Conservation (phyloP, 2,797 vertebrate species). For the Pipistrellus pygmaeus region DNA sequence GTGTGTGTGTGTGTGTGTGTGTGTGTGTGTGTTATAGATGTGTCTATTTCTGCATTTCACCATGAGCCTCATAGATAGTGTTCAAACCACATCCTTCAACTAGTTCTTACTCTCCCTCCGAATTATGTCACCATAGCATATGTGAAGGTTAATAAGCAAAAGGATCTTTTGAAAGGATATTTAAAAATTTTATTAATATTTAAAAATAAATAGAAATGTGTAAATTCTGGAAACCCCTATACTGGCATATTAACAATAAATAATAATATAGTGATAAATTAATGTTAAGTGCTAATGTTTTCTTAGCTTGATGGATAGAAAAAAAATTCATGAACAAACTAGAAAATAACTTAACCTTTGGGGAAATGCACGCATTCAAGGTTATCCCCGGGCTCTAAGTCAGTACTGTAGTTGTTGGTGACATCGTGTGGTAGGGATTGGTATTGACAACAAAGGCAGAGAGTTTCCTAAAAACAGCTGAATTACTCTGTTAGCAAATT, state of each 20-base stretch:
- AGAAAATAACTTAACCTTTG: conserved; percentile 48
- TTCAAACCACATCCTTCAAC: not conserved
- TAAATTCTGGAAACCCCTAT: not conserved
- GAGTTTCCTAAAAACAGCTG: conserved; percentile 27
- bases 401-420: conserved; percentile 70
- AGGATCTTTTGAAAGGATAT: conserved; percentile 6
- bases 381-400: conserved; percentile 47
- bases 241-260: not conserved
- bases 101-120: not conserved
- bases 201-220: not conserved
- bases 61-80: not conserved
- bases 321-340: conserved; percentile 49
- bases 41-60: not conserved
- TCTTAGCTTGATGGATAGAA: not conserved
- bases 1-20: not conserved
- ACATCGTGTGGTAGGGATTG: conserved; percentile 66
- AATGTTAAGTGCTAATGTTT: not conserved
- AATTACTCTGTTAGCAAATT: not conserved
- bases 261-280: not conserved
- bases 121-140: not conserved
- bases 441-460: conserved; percentile 67
- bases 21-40: not conserved
- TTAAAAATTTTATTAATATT: conserved; percentile 36
- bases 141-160: conserved; percentile 10
- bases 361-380: conserved; percentile 57